These are phyloP conservation scores for Dufourea novaeangliae DNA, from an alignment of 1,140 invertebrate species.

Conservation along the genomic window DNA sequence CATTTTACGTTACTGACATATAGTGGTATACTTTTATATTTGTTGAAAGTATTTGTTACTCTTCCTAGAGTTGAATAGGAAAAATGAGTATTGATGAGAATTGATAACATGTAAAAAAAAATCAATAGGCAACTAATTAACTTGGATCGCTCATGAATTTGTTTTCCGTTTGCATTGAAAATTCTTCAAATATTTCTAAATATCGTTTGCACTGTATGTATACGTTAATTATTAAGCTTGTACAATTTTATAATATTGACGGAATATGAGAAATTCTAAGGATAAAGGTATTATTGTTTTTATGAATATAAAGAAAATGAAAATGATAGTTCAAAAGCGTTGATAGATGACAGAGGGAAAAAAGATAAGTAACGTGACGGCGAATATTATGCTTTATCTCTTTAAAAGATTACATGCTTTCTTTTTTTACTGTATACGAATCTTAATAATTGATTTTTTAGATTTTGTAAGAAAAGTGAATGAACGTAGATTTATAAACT, in stretches of 20 bases:
- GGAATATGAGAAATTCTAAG: slow-evolving; percentile 13
- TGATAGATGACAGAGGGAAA: slow-evolving; percentile 6
- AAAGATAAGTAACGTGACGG: slow-evolving; percentile 6
- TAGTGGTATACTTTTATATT: slow-evolving; percentile 62
- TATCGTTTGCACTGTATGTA: slow-evolving; percentile 42
- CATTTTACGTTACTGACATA: slow-evolving; percentile 62
- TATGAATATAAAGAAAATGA: not conserved
- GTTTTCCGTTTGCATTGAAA: slow-evolving; percentile 20
- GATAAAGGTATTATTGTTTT: slow-evolving; percentile 28
- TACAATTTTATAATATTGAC: slow-evolving; percentile 29
- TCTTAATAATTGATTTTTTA: slow-evolving; percentile 29
- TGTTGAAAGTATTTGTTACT: slow-evolving; percentile 58
- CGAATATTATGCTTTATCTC: slow-evolving; percentile 7
- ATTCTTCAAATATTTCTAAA: slow-evolving; percentile 4
- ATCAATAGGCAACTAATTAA: slow-evolving; percentile 32
- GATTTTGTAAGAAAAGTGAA: slow-evolving; percentile 25
- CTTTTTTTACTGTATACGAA: slow-evolving; percentile 22
- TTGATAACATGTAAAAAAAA: slow-evolving; percentile 27
- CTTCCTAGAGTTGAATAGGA: slow-evolving; percentile 37
- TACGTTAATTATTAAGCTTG: slow-evolving; percentile 49
- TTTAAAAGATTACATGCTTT: slow-evolving; percentile 14
- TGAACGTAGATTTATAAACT: slow-evolving; percentile 55
- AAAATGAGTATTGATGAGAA: slow-evolving; percentile 36
- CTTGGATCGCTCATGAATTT: slow-evolving; percentile 19
- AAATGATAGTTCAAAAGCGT: slow-evolving; percentile 28